Evolutionary conservation across 1,140 invertebrate genomes (phyloP).

Genomic region (Whitmania pigra): DNA sequence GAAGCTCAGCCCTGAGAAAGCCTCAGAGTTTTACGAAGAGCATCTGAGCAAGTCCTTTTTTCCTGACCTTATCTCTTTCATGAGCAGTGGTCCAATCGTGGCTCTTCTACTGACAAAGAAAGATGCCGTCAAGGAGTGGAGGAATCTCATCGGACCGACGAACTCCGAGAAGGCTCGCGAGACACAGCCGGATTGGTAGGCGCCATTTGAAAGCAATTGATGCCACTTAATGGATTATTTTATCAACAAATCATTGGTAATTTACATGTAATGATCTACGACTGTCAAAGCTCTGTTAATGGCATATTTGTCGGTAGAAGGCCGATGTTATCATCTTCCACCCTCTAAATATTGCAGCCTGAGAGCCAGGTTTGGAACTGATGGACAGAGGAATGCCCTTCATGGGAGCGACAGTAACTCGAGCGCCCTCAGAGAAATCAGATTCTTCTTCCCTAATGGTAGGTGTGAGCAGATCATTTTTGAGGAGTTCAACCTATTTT

Average conservation of each 20-base stretch:
- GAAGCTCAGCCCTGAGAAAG: slow-evolving; percentile 62
- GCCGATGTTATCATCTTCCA: too few relatives aligned
- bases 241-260: not conserved
- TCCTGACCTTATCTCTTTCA: slow-evolving; percentile 58
- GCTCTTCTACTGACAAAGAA: slow-evolving; percentile 54
- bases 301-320: too few relatives aligned
- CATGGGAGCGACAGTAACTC: slow-evolving; percentile 32
- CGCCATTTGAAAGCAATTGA: not conserved
- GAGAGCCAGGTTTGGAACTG: slow-evolving; percentile 52
- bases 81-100: slow-evolving; percentile 60
- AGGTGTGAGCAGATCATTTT: slow-evolving; percentile 32
- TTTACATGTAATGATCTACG: not conserved
- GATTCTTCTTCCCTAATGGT: slow-evolving; percentile 75
- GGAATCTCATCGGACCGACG: slow-evolving; percentile 55
- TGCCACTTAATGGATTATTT: not conserved
- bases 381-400: slow-evolving; percentile 40
- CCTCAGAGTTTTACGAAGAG: slow-evolving; percentile 64
- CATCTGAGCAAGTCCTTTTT: slow-evolving; percentile 59
- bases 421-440: slow-evolving; percentile 42
- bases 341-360: slow-evolving; percentile 36
- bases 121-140: slow-evolving; percentile 57
- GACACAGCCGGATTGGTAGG: slow-evolving; percentile 53
- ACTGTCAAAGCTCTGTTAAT: too few relatives aligned
- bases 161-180: slow-evolving; percentile 52
- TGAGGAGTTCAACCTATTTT: not conserved